Evolutionary conservation across 2,113 vertebrate species (phyloP).

Genomic region (Ailurus styani): DNA sequence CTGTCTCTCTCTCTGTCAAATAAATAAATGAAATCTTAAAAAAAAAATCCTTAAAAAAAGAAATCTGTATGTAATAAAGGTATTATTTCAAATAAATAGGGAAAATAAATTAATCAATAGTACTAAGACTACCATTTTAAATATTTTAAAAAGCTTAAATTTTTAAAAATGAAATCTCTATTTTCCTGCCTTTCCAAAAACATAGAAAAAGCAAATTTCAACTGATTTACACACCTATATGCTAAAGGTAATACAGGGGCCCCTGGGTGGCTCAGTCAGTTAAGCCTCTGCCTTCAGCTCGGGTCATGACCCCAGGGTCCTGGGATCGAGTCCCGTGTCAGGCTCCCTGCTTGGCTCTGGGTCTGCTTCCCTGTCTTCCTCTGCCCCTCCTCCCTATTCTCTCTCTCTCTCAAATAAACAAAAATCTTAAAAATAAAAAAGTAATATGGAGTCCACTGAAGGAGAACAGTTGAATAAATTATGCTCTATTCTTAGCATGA

Average conservation of each 20-base stretch:
- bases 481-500: not conserved
- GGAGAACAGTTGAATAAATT: not conserved
- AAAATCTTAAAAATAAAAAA: no score
- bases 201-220: not conserved
- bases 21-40: no score
- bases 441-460: not conserved
- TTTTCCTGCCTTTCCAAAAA: not conserved
- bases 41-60: no score
- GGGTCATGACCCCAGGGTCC: no score
- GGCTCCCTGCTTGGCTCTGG: no score
- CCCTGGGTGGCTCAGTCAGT: no score
- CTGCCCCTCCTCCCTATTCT: no score
- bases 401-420: no score
- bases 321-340: no score
- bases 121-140: not conserved
- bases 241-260: not conserved
- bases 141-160: not conserved
- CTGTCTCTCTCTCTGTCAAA: no score
- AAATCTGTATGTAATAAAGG: not conserved
- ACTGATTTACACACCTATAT: not conserved
- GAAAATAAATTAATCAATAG: not conserved
- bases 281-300: no score
- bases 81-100: not conserved
- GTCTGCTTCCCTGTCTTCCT: no score
- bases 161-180: not conserved